A percentile compares a stretch with the other conserved stretches of the same genome.
Conservation (phyloP, 2,113 vertebrate genomes). For the Myrmecophaga tridactyla region DNA sequence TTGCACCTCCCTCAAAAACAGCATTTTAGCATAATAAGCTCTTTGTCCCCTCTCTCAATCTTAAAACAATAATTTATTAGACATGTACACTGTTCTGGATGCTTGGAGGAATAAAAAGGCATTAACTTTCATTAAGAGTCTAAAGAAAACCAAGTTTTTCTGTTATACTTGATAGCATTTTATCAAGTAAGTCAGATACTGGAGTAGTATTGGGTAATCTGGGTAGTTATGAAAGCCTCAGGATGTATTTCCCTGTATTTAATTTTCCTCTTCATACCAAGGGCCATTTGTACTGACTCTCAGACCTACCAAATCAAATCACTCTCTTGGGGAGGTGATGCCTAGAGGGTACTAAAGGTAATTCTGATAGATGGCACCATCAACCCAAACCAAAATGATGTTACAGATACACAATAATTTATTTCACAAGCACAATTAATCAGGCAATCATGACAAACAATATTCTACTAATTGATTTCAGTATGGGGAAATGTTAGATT, state of each 20-base stretch:
- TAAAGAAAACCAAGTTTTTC: slow-evolving; percentile 7
- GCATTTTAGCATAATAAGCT: not conserved
- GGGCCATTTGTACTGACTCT: not conserved
- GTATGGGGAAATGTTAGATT: not conserved
- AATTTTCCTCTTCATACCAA: slow-evolving; percentile 22
- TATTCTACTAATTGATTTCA: slow-evolving; percentile 16
- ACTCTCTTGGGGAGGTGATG: not conserved
- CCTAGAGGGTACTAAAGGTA: not conserved
- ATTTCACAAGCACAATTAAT: not conserved
- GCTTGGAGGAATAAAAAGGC: not conserved
- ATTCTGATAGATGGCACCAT: not conserved
- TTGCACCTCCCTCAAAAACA: not conserved
- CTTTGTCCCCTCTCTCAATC: not conserved
- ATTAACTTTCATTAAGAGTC: not conserved
- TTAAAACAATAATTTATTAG: slow-evolving; percentile 16
- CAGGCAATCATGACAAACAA: not conserved
- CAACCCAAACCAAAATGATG: not conserved
- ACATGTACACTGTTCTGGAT: not conserved
- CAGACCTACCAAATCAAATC: not conserved
- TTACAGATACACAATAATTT: slow-evolving; percentile 31
- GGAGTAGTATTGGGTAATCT: not conserved
- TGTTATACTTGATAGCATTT: not conserved
- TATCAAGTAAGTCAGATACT: not conserved
- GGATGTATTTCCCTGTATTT: not conserved
- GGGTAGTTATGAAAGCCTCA: not conserved